phyloP scores from a whole-genome alignment of 2,797 vertebrate species.

The Siniperca undulata region DNA sequence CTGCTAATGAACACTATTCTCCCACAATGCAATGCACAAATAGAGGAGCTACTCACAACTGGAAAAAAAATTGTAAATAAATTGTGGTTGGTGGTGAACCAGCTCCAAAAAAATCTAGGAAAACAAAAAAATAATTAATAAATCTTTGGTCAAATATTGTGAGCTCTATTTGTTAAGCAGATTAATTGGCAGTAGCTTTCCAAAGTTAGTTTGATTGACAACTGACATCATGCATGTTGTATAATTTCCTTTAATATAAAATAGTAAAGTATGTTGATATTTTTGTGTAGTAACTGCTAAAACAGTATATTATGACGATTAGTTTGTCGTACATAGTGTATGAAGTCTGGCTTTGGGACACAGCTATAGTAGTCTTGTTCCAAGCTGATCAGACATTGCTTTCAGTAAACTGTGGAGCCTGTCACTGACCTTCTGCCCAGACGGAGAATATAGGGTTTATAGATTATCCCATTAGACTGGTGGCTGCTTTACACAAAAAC shows the following conservation, averaged over 20 bases:
- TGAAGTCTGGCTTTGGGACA: neutral
- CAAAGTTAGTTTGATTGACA: neutral
- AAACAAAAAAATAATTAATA: no score
- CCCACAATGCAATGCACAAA: neutral
- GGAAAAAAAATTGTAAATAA: no score
- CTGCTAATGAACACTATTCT: neutral
- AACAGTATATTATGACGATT: neutral
- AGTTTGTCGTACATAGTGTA: neutral
- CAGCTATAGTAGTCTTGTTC: neutral
- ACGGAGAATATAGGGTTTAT: conserved; percentile 53
- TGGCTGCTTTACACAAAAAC: conserved; percentile 30
- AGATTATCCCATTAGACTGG: conserved; percentile 71
- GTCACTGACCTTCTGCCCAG: conserved; percentile 55
- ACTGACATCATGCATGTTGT: neutral
- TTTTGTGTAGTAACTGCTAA: neutral
- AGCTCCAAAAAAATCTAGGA: neutral
- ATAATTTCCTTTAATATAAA: neutral
- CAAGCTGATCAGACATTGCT: conserved; percentile 11
- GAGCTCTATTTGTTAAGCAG: no score
- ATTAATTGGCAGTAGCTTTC: neutral
- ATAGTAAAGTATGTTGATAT: neutral
- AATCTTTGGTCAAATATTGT: neutral
- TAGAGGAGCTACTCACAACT: neutral
- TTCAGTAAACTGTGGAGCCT: conserved; percentile 10
- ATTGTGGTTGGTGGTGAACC: neutral